These are phyloP conservation scores for Macropis europaea DNA, from an alignment of 2,888 invertebrate genomes.

Conservation along the genomic window DNA sequence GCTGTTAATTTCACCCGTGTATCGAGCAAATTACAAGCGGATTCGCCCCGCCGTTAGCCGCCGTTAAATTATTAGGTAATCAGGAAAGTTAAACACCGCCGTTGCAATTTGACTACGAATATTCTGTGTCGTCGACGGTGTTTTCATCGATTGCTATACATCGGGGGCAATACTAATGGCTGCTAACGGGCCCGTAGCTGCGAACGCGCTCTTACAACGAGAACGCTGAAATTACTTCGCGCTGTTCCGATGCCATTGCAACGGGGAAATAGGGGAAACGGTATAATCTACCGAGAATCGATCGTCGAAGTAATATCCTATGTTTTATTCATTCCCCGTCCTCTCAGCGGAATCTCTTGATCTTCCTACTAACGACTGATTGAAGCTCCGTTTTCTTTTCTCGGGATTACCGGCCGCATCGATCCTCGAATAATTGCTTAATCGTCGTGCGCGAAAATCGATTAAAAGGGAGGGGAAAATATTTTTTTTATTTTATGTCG, in stretches of 20 bases:
- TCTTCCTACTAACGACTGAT: constrained; percentile 27
- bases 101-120: constrained; percentile 4
- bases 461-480: no score
- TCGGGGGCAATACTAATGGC: constrained; percentile 30
- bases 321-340: constrained; percentile 44
- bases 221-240: constrained; percentile 28
- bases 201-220: constrained; percentile 32
- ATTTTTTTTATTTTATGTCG: no score
- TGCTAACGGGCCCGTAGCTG: constrained; percentile 30
- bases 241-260: constrained; percentile 29
- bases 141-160: constrained; percentile 37
- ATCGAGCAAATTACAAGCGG: constrained; percentile 44
- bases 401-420: neutral
- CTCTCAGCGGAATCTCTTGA: constrained; percentile 24
- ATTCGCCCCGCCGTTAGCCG: constrained; percentile 20
- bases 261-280: constrained; percentile 19
- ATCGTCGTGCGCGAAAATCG: neutral
- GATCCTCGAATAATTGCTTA: constrained; percentile 5
- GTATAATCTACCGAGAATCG: constrained; percentile 37
- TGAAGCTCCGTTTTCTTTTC: constrained; percentile 9
- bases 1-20: constrained; percentile 53
- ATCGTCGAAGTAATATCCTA: constrained; percentile 39
- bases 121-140: constrained; percentile 22
- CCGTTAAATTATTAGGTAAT: constrained; percentile 58
- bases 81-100: constrained; percentile 51